A percentile compares a stretch with the other conserved stretches of the same genome.
These are phyloP conservation scores for Danio tinwini DNA, from an alignment of 2,797 vertebrate species.

Conservation along the genomic window DNA sequence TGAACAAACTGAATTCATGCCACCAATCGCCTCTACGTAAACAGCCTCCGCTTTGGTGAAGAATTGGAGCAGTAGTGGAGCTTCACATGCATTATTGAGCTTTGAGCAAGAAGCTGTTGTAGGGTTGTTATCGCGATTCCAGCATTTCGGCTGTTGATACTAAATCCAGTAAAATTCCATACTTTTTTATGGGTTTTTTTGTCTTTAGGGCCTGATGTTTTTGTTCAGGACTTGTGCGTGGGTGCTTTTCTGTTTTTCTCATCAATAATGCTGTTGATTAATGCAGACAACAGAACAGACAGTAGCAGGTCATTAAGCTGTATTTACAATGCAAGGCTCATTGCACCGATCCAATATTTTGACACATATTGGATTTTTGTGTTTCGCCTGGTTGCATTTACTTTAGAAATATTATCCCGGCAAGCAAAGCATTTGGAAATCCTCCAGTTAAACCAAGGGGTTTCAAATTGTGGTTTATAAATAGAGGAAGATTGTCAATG, in stretches of 20 bases:
- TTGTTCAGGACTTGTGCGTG: not conserved
- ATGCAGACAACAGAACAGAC: slow-evolving; percentile 1
- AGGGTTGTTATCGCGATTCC: slow-evolving; percentile 2
- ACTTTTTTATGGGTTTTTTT: not conserved
- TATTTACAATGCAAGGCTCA: not conserved
- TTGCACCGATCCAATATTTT: slow-evolving; percentile 23
- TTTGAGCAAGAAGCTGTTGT: slow-evolving; percentile 13
- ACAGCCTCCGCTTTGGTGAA: slow-evolving; percentile 24
- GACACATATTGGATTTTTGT: slow-evolving; percentile 11
- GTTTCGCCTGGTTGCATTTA: slow-evolving; percentile 10
- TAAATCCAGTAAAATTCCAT: not conserved
- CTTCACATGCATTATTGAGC: slow-evolving; percentile 34
- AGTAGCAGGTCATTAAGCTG: slow-evolving; percentile 22
- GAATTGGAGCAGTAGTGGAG: slow-evolving; percentile 21
- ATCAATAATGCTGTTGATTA: slow-evolving; percentile 6
- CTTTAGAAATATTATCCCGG: not conserved
- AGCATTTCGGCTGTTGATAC: not conserved
- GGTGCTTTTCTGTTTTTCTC: slow-evolving; percentile 7
- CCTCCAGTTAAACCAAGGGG: not conserved
- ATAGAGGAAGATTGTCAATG: too few relatives aligned
- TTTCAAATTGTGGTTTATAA: not conserved
- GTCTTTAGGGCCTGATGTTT: not conserved
- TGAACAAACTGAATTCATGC: slow-evolving; percentile 30
- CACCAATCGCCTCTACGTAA: slow-evolving; percentile 18
- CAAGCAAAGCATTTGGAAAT: not conserved